Percentiles rank a stretch among this genome's conserved stretches.
phyloP scores from a whole-genome alignment of 1,140 invertebrate species.

The Amphibalanus amphitrite region DNA sequence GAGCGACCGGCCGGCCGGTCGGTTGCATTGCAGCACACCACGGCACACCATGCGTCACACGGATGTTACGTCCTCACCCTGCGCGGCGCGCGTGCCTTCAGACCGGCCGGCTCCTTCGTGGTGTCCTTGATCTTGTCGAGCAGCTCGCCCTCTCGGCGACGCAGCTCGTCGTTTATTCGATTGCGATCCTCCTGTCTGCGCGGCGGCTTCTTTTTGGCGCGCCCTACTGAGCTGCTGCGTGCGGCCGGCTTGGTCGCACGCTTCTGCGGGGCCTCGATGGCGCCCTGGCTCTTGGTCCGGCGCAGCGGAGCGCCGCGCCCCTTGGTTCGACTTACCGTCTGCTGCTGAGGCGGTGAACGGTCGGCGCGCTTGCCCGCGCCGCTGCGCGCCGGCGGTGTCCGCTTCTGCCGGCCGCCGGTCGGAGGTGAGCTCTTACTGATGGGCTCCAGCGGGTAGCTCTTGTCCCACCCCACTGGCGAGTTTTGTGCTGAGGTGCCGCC shows the following conservation, averaged over 20 bases:
- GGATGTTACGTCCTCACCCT: not conserved
- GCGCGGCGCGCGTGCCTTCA: constrained; percentile 5
- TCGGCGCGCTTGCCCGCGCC: not conserved
- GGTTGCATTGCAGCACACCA: not conserved
- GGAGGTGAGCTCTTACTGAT: constrained; percentile 10
- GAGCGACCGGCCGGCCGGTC: too few species aligned
- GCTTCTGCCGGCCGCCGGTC: constrained; percentile 4
- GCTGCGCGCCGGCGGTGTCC: constrained; percentile 9
- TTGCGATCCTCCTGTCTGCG: constrained; percentile 17
- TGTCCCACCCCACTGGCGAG: constrained; percentile 21
- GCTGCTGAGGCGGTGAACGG: constrained; percentile 6
- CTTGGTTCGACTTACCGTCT: constrained; percentile 8
- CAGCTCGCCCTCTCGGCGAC: constrained; percentile 21
- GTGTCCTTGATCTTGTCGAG: constrained; percentile 17
- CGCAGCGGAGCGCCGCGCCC: constrained; percentile 14
- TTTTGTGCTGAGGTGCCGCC: constrained; percentile 10
- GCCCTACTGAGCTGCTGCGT: not conserved
- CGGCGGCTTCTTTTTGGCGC: constrained; percentile 6
- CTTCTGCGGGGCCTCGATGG: not conserved
- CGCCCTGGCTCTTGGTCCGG: constrained; percentile 1
- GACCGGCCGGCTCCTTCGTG: constrained; percentile 16
- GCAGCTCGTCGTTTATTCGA: constrained; percentile 20
- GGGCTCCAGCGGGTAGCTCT: constrained; percentile 21
- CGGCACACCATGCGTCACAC: not conserved
- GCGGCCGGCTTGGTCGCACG: not conserved